Evolutionary conservation across 2,888 invertebrate genomes (phyloP), one percentile per base, ranked within the genome.

Genomic region (Drosophila austrosaltans): DNA sequence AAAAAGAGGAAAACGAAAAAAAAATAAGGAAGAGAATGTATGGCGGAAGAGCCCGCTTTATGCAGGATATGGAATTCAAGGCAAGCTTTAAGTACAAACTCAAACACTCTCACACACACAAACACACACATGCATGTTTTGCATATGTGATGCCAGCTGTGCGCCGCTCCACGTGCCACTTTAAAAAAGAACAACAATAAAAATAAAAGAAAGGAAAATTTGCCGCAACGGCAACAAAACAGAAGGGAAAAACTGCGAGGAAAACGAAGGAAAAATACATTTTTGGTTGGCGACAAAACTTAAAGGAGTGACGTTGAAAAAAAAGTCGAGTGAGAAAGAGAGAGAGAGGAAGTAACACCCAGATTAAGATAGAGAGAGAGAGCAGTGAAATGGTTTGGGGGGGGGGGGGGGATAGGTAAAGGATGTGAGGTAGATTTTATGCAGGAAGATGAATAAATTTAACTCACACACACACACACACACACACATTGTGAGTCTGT

Each of bases 361-460:
- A 48, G 44, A 22, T 36, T 36, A 36, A 12, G 36, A 48, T 16
- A 72, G 42, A 53, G 48, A 36, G 36, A 53, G 48, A 10, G 36
- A 36, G 8, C 36, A 36, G 36, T 36, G 7, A 8, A 36, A 32
- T 3, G 32, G 5, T 32, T 3, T 39, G 44, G 7, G 3, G 20
- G 57, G 28, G 28, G 44, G 7, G 3, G 20, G 57, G 28, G 28
- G 28, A 6, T 1, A 5, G 30, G 30, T 30, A 5, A 3, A 36
- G 44, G 39, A 36, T 42, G 20, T 0, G 32, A 20, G 28, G 6
- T 32, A 16, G 25, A 42, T 53, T 25, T 72, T 74, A 77, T 81
- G 82, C 72, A 82, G 77, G 66, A 69, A 79, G 69, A 79, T 82
- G 86, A 85, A 85, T 82, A 83, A 79, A 83, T 84, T 82, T 75